Evolutionary conservation across 2,888 invertebrate genomes (phyloP).

Genomic region (Diarsia rubi): DNA sequence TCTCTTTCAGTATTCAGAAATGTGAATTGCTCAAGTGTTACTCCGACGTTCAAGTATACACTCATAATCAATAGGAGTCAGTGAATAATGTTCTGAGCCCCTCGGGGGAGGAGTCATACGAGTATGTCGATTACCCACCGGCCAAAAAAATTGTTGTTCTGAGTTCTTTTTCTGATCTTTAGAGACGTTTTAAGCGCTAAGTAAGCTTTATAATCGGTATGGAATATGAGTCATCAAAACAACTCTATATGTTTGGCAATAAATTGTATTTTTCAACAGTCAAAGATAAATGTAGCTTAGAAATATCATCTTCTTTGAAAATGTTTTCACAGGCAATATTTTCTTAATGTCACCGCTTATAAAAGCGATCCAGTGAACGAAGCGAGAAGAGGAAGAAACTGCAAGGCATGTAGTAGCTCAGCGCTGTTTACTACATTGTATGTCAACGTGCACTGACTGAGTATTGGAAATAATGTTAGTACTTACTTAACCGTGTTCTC

Average conservation of each 20-base stretch:
- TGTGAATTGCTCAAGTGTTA: constrained; percentile 36
- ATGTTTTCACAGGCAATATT: constrained; percentile 12
- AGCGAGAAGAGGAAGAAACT: constrained; percentile 6
- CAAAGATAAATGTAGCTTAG: background rate
- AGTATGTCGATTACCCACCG: no score
- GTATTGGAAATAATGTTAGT: constrained; percentile 39
- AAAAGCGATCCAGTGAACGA: background rate
- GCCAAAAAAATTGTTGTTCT: no score
- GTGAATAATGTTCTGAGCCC: background rate
- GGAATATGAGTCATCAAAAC: background rate
- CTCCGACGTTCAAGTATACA: constrained; percentile 31
- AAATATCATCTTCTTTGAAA: constrained; percentile 4
- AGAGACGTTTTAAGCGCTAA: no score
- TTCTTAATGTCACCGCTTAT: constrained; percentile 17
- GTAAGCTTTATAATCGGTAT: background rate
- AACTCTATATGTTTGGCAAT: background rate
- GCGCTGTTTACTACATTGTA: constrained; percentile 13
- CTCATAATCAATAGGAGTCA: constrained; percentile 14
- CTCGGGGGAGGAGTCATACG: no score
- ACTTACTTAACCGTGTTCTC: constrained; percentile 18
- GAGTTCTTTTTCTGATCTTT: background rate
- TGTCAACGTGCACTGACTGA: constrained; percentile 30
- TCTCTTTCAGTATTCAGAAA: constrained; percentile 40
- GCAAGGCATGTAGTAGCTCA: background rate
- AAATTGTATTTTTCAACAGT: background rate